Percentiles rank a stretch among this genome's conserved stretches.
These are phyloP conservation scores for Notechis scutatus DNA, from an alignment of 2,113 vertebrate species.

Conservation along the genomic window DNA sequence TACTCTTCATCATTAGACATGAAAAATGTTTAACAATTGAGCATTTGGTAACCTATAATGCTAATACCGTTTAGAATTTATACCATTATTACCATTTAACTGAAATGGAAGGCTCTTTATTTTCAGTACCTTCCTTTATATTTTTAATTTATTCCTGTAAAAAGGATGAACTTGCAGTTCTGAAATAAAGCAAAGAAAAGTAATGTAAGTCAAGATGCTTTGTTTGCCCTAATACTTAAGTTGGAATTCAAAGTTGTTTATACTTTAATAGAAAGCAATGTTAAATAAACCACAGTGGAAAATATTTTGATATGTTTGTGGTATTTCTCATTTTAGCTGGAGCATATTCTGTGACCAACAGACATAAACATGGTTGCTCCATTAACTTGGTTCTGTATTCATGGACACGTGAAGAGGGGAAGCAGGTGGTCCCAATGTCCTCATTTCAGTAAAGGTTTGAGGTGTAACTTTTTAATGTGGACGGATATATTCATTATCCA, in stretches of 20 bases:
- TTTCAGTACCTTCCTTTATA: background rate
- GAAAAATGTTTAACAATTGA: constrained; percentile 12
- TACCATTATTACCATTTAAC: background rate
- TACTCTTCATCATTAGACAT: constrained; percentile 26
- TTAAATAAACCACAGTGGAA: constrained; percentile 65
- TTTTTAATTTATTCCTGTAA: background rate
- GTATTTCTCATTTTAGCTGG: constrained; percentile 71
- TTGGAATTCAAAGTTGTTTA: constrained; percentile 57
- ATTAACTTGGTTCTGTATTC: constrained; percentile 67
- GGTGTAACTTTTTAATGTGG: constrained; percentile 71
- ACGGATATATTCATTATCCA: constrained; percentile 68
- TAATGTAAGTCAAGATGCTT: constrained; percentile 45
- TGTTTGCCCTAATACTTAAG: constrained; percentile 65
- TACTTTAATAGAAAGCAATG: constrained; percentile 61
- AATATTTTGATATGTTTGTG: constrained; percentile 71
- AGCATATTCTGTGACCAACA: constrained; percentile 70
- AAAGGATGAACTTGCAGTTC: background rate
- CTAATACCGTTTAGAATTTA: background rate
- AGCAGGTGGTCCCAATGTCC: constrained; percentile 62
- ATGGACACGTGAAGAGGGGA: constrained; percentile 69
- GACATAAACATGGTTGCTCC: constrained; percentile 68
- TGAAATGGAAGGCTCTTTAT: background rate
- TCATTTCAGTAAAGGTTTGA: constrained; percentile 72
- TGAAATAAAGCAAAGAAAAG: constrained; percentile 14
- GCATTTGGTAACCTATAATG: background rate